Evolutionary conservation across 2,797 vertebrate genomes (phyloP), one percentile per base, ranked within the genome.

Genomic region (Phyllotis vaccarum): DNA sequence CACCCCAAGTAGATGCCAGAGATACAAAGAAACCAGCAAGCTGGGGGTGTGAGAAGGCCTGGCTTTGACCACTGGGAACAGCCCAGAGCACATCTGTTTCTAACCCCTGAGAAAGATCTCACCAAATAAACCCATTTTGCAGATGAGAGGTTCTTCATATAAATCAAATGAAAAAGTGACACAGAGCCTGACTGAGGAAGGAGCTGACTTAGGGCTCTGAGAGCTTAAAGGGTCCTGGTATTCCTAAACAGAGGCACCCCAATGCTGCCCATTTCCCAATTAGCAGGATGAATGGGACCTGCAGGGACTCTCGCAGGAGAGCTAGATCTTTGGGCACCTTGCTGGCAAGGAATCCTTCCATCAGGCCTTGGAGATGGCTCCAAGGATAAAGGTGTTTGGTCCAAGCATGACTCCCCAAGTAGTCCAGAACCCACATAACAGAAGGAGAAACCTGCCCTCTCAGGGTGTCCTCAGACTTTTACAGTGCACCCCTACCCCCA

Each of bases 301-400:
- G 1, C 31, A 0, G 27, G 40, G 13, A 21, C 49, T 22, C 49
- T 54, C 14, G 22, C 0, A 16, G 11, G 29, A 43, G 5, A 43
- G 68, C 37, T n/a, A 49, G 52, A 16, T 21, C 14, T 49, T 24
- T 34, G 34, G 16, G 37, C 17, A 2, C 58, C 34, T 80, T 78
- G 22, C n/a, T 83, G 37, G 37, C 10, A 10, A 21, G 9, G 9
- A 49, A 37, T n/a, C 98, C 97, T 98, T 98, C 98, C 98, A 98
- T 97, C 97, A 95, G 10, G 19, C 31, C 62, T 86, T 66, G 0
- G 0, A 70, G 64, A 37, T n/a, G 66, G 22, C 66, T 70, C 49
- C 7, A 34, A 70, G n/a, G 21, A 22, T 70, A 37, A 86, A 86
- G 12, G 62, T 2, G 7, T 31, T 86, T 52, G 46, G 34, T n/a